Evolutionary conservation across 2,797 vertebrate genomes (phyloP).

Genomic region (Neopelma chrysocephalum): DNA sequence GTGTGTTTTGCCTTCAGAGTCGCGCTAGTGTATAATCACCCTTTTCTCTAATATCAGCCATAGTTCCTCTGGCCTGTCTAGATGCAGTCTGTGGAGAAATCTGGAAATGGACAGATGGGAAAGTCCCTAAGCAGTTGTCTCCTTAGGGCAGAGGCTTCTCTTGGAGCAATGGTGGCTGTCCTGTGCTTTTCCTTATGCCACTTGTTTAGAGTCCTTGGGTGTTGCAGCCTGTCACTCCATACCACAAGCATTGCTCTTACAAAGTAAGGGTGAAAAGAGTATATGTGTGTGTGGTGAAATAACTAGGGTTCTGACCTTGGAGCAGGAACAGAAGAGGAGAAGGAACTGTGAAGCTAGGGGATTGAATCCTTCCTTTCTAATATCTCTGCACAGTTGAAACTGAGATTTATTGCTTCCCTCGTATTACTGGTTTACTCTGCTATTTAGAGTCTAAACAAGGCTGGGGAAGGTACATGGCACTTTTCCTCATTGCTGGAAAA

Average conservation of each 20-base stretch:
- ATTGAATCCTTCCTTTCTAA: slow-evolving; percentile 35
- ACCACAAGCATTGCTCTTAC: not conserved
- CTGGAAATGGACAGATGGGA: not conserved
- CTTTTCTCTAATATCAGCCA: not conserved
- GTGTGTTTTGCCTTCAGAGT: not conserved
- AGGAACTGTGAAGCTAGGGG: not conserved
- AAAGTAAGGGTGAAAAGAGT: not conserved
- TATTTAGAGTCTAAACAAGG: slow-evolving; percentile 50
- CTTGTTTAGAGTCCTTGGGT: not conserved
- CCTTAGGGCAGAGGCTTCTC: not conserved
- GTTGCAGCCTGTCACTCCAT: not conserved
- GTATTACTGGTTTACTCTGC: slow-evolving; percentile 54
- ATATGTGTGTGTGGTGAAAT: not conserved
- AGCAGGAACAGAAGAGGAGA: not conserved
- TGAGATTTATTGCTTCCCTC: slow-evolving; percentile 57
- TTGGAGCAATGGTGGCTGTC: not conserved
- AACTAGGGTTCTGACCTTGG: not conserved
- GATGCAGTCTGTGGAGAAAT: not conserved
- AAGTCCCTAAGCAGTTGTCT: not conserved
- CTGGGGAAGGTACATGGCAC: not conserved
- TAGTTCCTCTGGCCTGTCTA: not conserved
- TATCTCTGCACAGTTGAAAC: slow-evolving; percentile 15
- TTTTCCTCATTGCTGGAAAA: slow-evolving; percentile 40
- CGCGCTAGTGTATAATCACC: not conserved
- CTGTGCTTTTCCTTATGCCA: rapidly evolving